Evolutionary conservation across 1,140 invertebrate species (phyloP).

Genomic region (Ruditapes philippinarum): DNA sequence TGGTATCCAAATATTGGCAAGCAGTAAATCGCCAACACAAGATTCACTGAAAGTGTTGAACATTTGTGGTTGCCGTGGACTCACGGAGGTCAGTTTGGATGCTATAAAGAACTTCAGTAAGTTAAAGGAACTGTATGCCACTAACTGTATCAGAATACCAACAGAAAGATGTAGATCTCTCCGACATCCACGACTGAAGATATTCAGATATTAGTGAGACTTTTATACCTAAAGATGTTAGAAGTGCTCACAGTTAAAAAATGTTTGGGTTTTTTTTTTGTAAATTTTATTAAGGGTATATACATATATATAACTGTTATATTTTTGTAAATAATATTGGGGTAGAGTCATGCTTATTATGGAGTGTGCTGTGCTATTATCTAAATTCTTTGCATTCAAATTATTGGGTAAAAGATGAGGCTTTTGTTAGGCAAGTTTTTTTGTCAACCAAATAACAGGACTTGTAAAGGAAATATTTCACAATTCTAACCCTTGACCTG

Average conservation of each 20-base stretch:
- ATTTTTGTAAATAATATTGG: background rate
- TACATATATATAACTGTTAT: background rate
- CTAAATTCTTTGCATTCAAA: no score
- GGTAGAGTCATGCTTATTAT: no score
- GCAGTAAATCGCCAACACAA: conserved; percentile 84
- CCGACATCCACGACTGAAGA: conserved; percentile 14
- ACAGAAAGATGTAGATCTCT: conserved; percentile 48
- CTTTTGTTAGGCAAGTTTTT: no score
- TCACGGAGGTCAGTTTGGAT: conserved; percentile 94
- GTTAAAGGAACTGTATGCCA: conserved; percentile 63
- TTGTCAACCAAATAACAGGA: no score
- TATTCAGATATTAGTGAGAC: conserved; percentile 5
- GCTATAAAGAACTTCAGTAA: conserved; percentile 88
- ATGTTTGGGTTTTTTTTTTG: no score
- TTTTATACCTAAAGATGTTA: background rate
- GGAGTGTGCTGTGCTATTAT: no score
- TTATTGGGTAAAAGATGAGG: no score
- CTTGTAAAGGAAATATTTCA: no score
- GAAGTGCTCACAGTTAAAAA: background rate
- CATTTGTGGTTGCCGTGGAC: conserved; percentile 92
- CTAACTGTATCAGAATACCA: conserved; percentile 67
- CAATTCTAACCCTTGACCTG: no score
- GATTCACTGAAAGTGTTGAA: conserved; percentile 89
- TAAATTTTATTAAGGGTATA: background rate
- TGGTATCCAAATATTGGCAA: conserved; percentile 94